Evolutionary conservation across 1,140 invertebrate genomes (phyloP), one percentile per base, ranked within the genome.

Genomic region (Macrobrachium nipponense): DNA sequence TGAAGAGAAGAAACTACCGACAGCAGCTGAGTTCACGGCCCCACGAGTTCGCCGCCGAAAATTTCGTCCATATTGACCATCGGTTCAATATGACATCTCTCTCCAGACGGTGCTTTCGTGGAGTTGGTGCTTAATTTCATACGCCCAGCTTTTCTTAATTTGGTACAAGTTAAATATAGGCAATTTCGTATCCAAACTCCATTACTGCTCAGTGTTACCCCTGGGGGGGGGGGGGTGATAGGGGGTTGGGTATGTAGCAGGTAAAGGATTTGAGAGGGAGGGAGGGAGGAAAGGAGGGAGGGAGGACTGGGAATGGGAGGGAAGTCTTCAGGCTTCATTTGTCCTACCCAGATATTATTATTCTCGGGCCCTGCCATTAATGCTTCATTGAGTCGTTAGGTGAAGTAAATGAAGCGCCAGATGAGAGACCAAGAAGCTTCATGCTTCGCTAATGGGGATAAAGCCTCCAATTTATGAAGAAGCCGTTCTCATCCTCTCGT

Each of bases 1-100:
- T 82, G 60, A 82, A 23, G 62, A 75, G 59, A 68, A 44, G 61
- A 82, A 82, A 58, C 81, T 60, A 27, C 72, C 27, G 64, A 18
- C 70, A 59, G 17, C 51, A 59, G 0, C 18, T 62, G 61, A n/a
- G 81, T 12, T 62, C n/a, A 51, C 23, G 59, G 8, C 43, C 43
- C 44, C n/a, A 23, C 17, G 44, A 23, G 27, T 70, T 70, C 5
- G 8, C 23, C 15, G 20, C 14, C 51, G 68, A 70, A 70, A 70
- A 70, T 27, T 70, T 70, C 68, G 68, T 15, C 36, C 68, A 27
- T 70, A 70, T 43, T 51, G 51, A 51, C 51, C 51, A 2, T 36
- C 8, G 51, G 7, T 51, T 51, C 12, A 51, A 51, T 51, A 51
- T 51, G 51, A 12, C 51, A 51, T 51, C 7, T 51, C 51, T 51